Percentiles rank a stretch among this genome's conserved stretches.
Evolutionary conservation across 2,113 vertebrate genomes (phyloP).

Genomic region (Eurypyga helias): DNA sequence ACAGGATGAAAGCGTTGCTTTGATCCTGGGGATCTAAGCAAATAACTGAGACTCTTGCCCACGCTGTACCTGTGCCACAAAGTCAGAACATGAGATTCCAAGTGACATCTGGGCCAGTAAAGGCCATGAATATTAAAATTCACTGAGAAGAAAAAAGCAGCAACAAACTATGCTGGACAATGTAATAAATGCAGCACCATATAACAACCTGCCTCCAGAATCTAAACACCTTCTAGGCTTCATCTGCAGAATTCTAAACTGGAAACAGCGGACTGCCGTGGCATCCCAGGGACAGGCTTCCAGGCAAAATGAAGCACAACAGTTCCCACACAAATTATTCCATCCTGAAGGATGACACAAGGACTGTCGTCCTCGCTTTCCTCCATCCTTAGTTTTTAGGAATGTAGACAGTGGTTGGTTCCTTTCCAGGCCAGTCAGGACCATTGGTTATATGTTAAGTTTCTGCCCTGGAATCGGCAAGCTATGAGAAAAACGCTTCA

Average conservation of each 20-base stretch:
- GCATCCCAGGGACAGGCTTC: not conserved
- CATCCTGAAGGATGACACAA: not conserved
- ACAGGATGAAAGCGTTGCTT: not conserved
- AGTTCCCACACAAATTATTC: not conserved
- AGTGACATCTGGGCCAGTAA: not conserved
- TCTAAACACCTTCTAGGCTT: not conserved
- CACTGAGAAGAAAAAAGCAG: too few relatives aligned
- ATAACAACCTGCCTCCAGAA: not conserved
- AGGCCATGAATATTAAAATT: not conserved
- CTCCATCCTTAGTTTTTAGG: not conserved
- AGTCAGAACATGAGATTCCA: not conserved
- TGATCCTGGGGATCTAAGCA: not conserved
- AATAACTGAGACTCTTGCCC: not conserved
- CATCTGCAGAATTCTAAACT: not conserved
- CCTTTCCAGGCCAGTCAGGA: not conserved
- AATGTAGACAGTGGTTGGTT: fast-evolving
- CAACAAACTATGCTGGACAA: not conserved
- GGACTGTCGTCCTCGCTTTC: not conserved
- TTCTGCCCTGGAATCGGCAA: not conserved
- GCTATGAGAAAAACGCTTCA: not conserved
- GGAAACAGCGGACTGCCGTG: not conserved
- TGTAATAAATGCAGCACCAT: not conserved
- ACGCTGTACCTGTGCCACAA: not conserved
- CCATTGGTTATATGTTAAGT: not conserved
- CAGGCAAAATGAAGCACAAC: not conserved